Base-by-base conservation (phyloP, 2,888 invertebrate genomes). In the Amphipyra berbera region DNA sequence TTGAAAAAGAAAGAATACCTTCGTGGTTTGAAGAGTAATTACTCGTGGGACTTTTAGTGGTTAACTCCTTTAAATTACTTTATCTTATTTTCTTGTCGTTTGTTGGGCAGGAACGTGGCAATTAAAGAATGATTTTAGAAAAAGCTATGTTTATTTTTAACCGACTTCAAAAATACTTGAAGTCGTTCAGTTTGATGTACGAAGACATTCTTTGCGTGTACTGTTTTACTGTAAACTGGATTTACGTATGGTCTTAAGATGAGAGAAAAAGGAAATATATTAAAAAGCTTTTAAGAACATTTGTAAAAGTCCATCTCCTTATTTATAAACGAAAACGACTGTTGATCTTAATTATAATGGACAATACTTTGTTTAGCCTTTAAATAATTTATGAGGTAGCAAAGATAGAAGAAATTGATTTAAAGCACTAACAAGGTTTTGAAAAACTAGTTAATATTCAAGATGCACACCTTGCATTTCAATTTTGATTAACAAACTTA, bases 21-120 rank as follows among this genome's bases (percentile, higher is more conserved):
- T 9, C 37, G 72, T 54, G 73, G 61, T 40, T 64, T 59, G 68
- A 63, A 65, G 71, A 68, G 63, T 77, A 76, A 77, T 73, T 73
- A 72, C 76, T 68, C 68, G 48, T 53, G 78, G 71, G 73, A 76
- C 30, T 61, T 50, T 61, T 41, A 53, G 53, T 57, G 50, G 61
- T 69, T 71, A 65, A 63, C 52, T 67, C 42, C 48, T 58, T 66
- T 50, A 53, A 50, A 41, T 60, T 57, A 61, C 58, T 71, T 61
- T 41, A 48, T 30, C 47, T 61, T 71, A 15, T 65, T 61, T 77
- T 61, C 13, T 41, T 44, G 60, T 41, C 44, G 45, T 63, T 61
- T 58, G 59, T 64, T 57, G 53, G 56, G 33, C 37, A 49, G 37
- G 61, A 56, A 53, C 57, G 64, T 56, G 57, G 47, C 61, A 67